Evolutionary conservation across 2,797 vertebrate species (phyloP).

Genomic region (Eleutherodactylus coqui): DNA sequence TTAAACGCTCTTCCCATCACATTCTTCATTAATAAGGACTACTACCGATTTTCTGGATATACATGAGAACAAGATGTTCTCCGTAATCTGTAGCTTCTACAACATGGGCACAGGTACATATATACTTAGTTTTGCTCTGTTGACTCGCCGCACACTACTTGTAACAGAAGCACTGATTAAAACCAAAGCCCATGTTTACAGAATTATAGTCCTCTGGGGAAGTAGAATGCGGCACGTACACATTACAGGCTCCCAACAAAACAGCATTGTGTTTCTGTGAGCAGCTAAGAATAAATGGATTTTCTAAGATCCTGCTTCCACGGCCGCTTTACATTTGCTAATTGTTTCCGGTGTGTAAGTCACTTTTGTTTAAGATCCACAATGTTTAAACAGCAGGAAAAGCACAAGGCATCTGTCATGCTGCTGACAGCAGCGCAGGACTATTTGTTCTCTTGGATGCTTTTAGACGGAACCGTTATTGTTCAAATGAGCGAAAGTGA

Average conservation of each 20-base stretch:
- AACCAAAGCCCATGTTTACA: neutral
- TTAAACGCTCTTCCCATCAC: too few relatives aligned
- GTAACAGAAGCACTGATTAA: neutral
- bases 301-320: conserved; percentile 43
- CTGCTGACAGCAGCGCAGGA: conserved; percentile 8
- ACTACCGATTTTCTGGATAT: too few relatives aligned
- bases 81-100: neutral
- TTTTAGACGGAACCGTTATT: too few relatives aligned
- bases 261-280: conserved; percentile 19
- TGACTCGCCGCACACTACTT: neutral
- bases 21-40: too few relatives aligned
- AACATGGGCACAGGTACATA: neutral
- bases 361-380: conserved; percentile 27
- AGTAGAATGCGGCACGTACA: neutral
- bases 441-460: neutral
- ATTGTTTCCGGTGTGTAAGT: conserved; percentile 39
- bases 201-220: neutral
- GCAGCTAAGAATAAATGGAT: conserved; percentile 48
- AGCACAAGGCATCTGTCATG: conserved; percentile 39
- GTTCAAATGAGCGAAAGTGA: too few relatives aligned
- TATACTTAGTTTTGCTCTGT: neutral
- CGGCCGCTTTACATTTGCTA: conserved; percentile 47
- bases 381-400: conserved; percentile 53
- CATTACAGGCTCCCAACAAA: conserved; percentile 17
- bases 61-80: neutral